Base-by-base conservation (phyloP, 1,140 invertebrate genomes). In the Armadillidium nasatum region DNA sequence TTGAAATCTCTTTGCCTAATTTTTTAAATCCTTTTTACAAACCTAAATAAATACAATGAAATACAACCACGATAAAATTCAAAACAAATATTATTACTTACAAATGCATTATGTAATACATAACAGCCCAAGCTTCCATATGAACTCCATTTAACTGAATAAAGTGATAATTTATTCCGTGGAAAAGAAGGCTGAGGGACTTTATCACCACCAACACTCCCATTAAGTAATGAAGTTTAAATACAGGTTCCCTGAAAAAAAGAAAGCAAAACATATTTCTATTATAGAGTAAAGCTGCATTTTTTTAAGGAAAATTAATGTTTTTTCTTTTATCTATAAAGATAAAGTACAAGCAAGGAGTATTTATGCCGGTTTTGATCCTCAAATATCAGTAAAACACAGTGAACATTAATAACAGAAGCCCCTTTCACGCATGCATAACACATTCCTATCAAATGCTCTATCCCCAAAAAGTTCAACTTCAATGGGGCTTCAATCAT, bases 221-320 rank as follows among this genome's bases (percentile, higher is more conserved):
- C 97, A 99, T 99, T 67, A 99, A 87, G 76, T 97, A 96, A 84
- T 99, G 97, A 77, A 99, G 96, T 85, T 97, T 94, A 85, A 94
- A 98, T 0, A 98, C 94, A 78, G 79, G 76, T 23, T 81, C 79
- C 72, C 76, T 76, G 79, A 0, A 74, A 72, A n/a, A 50, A n/a
- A 21, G 54, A 80, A 66, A 46, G 45, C 19, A 10, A 43, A 50
- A 60, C 10, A 44, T 33, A 19, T 23, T 21, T 3, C 6, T 33
- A 33, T 33, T 71, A 33, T 6, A 7, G 71, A 44, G 44, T 71
- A 82, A 7, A 2, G 15, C 1, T n/a, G 7, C 60, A 60, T 60
- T 60, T n/a, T 0, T 66, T 66, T 7, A 66, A 66, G 21, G 60
- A n/a, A 22, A 60, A 60, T 11, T 60, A 60, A n/a, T 60, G n/a